Base-by-base conservation (phyloP, 2,797 vertebrate species). In the Hybognathus amarus region DNA sequence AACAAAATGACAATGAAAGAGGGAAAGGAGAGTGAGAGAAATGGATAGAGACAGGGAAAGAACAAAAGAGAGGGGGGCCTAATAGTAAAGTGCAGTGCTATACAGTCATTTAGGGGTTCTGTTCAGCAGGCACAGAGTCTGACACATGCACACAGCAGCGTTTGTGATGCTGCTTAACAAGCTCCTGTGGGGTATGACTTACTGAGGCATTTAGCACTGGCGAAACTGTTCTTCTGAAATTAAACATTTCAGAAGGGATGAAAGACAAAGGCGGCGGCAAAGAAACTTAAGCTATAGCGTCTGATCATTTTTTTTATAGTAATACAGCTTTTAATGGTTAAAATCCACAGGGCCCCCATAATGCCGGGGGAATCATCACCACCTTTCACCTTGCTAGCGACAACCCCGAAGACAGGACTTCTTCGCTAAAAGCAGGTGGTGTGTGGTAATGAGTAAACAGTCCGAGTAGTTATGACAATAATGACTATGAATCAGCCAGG, bases 101-200 rank as follows among this genome's bases (percentile, higher is more conserved):
- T 68, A 75, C 47, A 84, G 63, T 86, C 82, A 74, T 69, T 80
- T 81, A 79, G 64, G 38, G 75, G 79, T 87, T 63, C 36, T 68
- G 24, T 75, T 82, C 42, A 22, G 50, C 40, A 67, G 27, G 61
- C 40, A 67, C 38, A 12, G 33, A 61, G 80, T 61, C 54, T 70
- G 64, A 83, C 82, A 83, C 33, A 77, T 36, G 33, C 50, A 45
- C 50, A 77, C 61, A 45, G 30, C 20, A 27, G 45, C 11, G 7
- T 54, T 50, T 71, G 75, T 45, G 27, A 63, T 61, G 7, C 74
- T 47, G 54, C 63, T 47, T 78, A 83, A 69, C 75, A 83, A 77
- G 64, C 52, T 83, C 75, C 82, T 50, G 38, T 78, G 74, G 75
- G 74, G 40, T 83, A 54, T 40, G 75, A 71, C 66, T 77, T 83